Evolutionary conservation across 2,888 invertebrate species (phyloP).

Genomic region (Neoaliturus tenellus): DNA sequence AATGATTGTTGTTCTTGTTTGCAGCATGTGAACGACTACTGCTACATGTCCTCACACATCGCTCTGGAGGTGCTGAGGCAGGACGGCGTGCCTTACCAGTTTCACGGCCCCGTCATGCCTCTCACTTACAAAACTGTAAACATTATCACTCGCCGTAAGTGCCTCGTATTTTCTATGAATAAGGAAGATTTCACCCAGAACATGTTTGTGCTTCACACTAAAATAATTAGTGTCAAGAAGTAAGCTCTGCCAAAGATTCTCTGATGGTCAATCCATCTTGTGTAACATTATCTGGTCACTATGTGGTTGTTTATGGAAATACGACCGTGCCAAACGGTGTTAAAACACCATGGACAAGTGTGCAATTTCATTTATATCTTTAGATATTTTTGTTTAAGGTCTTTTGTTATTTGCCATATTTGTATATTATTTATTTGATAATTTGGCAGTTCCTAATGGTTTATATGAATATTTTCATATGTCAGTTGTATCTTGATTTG

Average conservation of each 20-base stretch:
- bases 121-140: not conserved
- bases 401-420: not conserved
- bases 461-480: constrained; percentile 19
- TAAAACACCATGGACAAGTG: not conserved
- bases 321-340: not conserved
- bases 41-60: not conserved
- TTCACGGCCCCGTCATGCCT: not conserved
- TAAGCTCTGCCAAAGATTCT: not conserved
- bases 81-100: constrained; percentile 3
- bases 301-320: not conserved
- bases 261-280: not conserved
- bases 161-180: not conserved
- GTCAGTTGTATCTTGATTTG: not conserved
- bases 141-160: not conserved
- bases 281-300: not conserved
- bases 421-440: not conserved
- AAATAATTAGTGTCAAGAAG: not conserved
- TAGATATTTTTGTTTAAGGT: not conserved
- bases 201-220: not conserved
- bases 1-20: not conserved
- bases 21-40: constrained; percentile 11
- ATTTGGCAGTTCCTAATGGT: not conserved
- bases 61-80: not conserved
- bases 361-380: constrained; percentile 10
- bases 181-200: not conserved